Evolutionary conservation across 1,140 invertebrate genomes (phyloP).

Genomic region (Drosophila arizonae): DNA sequence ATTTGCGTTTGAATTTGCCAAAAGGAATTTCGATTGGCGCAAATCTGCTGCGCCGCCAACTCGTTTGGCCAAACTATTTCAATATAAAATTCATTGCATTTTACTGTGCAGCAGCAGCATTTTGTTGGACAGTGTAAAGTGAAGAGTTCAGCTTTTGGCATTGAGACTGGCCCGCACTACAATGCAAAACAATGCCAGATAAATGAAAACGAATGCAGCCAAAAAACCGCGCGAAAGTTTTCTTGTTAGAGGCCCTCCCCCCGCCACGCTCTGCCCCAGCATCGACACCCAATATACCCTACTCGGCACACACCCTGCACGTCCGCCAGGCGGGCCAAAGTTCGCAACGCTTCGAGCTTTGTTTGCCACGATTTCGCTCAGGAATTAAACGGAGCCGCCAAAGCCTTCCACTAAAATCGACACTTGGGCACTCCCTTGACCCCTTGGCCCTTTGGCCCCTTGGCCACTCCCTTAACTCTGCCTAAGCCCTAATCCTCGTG

Average conservation of each 20-base stretch:
- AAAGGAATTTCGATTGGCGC: conserved; percentile 52
- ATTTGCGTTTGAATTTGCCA: conserved; percentile 35
- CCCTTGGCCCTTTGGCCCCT: neutral
- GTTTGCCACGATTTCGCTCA: conserved; percentile 29
- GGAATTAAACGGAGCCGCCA: conserved; percentile 50
- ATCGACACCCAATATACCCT: neutral
- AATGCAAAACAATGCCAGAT: conserved; percentile 49
- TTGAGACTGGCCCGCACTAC: conserved; percentile 1
- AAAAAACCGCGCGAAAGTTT: conserved; percentile 64
- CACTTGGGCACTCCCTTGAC: conserved; percentile 39
- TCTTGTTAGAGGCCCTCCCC: conserved; percentile 55
- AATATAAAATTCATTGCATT: conserved; percentile 80
- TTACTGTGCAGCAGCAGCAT: conserved; percentile 28
- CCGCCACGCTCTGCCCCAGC: conserved; percentile 33
- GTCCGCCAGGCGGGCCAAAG: neutral
- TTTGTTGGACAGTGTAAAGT: neutral
- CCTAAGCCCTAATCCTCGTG: neutral
- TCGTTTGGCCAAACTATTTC: conserved; percentile 62
- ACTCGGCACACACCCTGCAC: neutral
- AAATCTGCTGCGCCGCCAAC: neutral
- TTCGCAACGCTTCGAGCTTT: conserved; percentile 41
- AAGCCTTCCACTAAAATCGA: conserved; percentile 51
- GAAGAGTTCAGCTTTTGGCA: neutral
- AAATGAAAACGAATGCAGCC: conserved; percentile 64
- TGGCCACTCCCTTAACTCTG: neutral